A percentile compares a stretch with the other conserved stretches of the same genome.
Conservation (phyloP, 1,140 invertebrate genomes). For the Pseudomyrmex cubaensis region DNA sequence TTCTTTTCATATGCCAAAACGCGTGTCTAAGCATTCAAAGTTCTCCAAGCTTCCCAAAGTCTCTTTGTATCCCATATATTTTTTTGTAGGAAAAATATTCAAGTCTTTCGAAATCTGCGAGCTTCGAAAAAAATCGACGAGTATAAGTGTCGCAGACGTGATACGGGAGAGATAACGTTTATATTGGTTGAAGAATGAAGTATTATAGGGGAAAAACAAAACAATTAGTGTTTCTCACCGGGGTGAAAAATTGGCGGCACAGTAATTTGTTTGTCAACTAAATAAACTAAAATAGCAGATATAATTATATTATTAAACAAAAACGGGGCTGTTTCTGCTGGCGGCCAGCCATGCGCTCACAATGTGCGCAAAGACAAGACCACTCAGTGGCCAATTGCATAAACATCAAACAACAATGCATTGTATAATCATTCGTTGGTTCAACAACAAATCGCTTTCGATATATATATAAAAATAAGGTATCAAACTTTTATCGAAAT, state of each 20-base stretch:
- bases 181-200: conserved; percentile 31
- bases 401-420: conserved; percentile 83
- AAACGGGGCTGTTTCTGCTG: conserved; percentile 65
- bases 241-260: conserved; percentile 28
- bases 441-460: conserved; percentile 82
- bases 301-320: conserved; percentile 64
- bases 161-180: not conserved
- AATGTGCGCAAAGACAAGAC: conserved; percentile 76
- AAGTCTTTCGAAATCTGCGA: not conserved
- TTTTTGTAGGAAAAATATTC: not conserved
- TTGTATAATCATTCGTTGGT: conserved; percentile 79
- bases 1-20: too few relatives aligned
- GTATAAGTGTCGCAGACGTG: not conserved
- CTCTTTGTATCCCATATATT: not conserved
- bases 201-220: conserved; percentile 27
- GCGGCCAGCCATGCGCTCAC: conserved; percentile 69
- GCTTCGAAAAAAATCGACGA: not conserved
- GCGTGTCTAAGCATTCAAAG: not conserved
- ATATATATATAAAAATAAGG: conserved; percentile 85
- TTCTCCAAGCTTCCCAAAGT: too few relatives aligned
- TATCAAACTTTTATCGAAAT: conserved; percentile 83
- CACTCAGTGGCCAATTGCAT: conserved; percentile 83
- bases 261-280: conserved; percentile 57
- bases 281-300: conserved; percentile 75
- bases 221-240: conserved; percentile 18